These are phyloP conservation scores for Hedychridium roseum DNA, from an alignment of 2,888 invertebrate genomes.

Conservation along the genomic window DNA sequence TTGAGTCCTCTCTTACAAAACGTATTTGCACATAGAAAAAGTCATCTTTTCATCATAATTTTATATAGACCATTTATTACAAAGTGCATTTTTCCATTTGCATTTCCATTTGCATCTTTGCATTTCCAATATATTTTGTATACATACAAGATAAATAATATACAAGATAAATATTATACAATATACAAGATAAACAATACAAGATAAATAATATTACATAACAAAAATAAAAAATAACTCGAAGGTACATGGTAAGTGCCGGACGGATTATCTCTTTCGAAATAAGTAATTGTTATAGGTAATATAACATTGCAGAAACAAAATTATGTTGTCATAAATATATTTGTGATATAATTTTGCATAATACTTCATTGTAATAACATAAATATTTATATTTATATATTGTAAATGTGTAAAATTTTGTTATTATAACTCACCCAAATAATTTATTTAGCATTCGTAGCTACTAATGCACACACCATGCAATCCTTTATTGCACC, in stretches of 20 bases:
- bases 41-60: too few species aligned
- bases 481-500: constrained; percentile 20
- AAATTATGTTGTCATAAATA: constrained; percentile 21
- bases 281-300: constrained; percentile 20
- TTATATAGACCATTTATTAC: too few species aligned
- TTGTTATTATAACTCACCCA: constrained; percentile 16
- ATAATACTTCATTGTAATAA: constrained; percentile 8
- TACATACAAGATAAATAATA: too few species aligned
- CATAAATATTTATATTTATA: constrained; percentile 16
- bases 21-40: too few species aligned
- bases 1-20: too few species aligned
- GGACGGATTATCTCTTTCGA: constrained; percentile 23
- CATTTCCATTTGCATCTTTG: too few species aligned
- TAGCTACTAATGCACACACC: constrained; percentile 19
- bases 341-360: constrained; percentile 6
- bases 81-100: too few species aligned
- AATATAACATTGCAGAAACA: constrained; percentile 25
- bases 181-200: too few species aligned
- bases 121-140: too few species aligned
- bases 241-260: constrained; percentile 24
- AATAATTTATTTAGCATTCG: constrained; percentile 22
- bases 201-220: constrained; percentile 17
- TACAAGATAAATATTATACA: too few species aligned
- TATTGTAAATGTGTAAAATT: constrained; percentile 21
- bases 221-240: constrained; percentile 22